Evolutionary conservation across 2,113 vertebrate species (phyloP).

Genomic region (Parus major): DNA sequence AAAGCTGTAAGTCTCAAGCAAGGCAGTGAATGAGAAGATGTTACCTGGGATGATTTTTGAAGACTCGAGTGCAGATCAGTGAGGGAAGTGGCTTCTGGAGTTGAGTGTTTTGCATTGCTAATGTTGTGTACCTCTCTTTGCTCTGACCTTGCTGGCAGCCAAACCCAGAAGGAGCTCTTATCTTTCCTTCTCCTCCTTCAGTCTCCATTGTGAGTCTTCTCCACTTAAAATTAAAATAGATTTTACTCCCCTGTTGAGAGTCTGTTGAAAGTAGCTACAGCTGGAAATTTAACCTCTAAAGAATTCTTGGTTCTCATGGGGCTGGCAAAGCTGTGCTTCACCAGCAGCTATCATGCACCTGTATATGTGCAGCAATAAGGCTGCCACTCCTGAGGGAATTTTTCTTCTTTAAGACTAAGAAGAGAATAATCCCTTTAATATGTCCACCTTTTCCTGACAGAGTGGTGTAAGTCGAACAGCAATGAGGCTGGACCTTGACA

Average conservation of each 20-base stretch:
- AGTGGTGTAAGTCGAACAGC: not conserved
- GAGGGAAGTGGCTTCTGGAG: not conserved
- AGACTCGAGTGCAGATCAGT: not conserved
- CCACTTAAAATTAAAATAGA: not conserved
- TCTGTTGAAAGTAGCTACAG: not conserved
- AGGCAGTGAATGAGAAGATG: not conserved
- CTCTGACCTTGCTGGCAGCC: not conserved
- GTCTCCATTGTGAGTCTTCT: not conserved
- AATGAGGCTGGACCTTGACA: not conserved
- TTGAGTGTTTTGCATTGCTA: not conserved
- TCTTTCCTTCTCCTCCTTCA: not conserved
- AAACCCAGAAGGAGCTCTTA: not conserved
- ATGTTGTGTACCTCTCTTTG: not conserved
- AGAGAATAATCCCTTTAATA: not conserved
- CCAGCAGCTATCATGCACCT: not conserved
- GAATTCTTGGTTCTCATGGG: not conserved
- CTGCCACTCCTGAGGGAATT: not conserved
- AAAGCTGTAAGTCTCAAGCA: not conserved
- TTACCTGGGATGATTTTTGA: not conserved
- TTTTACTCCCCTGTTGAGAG: not conserved
- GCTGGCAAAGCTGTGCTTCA: not conserved
- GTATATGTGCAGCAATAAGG: not conserved
- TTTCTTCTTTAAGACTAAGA: not conserved
- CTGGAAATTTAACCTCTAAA: not conserved
- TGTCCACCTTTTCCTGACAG: not conserved